Evolutionary conservation across 2,888 invertebrate species (phyloP).

Genomic region (Mimas tiliae): DNA sequence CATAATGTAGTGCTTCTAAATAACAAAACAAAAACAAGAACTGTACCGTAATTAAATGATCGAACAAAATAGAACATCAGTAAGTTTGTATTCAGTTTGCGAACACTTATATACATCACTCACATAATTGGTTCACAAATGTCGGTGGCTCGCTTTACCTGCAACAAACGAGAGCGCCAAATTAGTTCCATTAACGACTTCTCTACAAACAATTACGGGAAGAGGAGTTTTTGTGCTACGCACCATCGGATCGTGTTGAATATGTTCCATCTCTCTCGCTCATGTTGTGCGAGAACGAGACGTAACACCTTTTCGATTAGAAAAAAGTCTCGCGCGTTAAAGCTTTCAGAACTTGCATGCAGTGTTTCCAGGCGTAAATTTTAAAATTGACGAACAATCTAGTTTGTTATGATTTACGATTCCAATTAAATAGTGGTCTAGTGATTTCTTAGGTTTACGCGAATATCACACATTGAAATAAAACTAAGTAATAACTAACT

Average conservation of each 20-base stretch:
- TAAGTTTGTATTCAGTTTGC: not conserved
- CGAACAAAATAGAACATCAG: not conserved
- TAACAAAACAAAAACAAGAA: not conserved
- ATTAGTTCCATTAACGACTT: slow-evolving; percentile 38
- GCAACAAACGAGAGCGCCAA: slow-evolving; percentile 43
- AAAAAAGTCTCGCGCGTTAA: slow-evolving; percentile 45
- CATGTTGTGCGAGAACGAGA: slow-evolving; percentile 32
- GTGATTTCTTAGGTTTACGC: too few relatives aligned
- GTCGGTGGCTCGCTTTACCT: slow-evolving; percentile 39
- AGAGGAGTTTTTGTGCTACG: slow-evolving; percentile 36
- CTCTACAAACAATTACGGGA: slow-evolving; percentile 36
- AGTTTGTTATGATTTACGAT: too few relatives aligned
- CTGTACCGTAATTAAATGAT: not conserved
- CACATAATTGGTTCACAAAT: slow-evolving; percentile 13
- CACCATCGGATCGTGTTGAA: slow-evolving; percentile 30
- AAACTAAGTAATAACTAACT: too few relatives aligned
- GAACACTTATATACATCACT: not conserved
- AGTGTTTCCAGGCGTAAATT: not conserved
- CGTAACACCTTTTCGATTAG: slow-evolving; percentile 32
- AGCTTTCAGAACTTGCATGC: slow-evolving; percentile 47
- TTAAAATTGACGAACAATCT: too few relatives aligned
- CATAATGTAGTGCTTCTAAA: not conserved
- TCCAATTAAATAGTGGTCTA: too few relatives aligned
- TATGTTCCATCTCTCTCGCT: slow-evolving; percentile 32
- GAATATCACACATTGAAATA: too few relatives aligned